phyloP scores from a whole-genome alignment of 2,113 vertebrate genomes.

The Acinonyx jubatus region DNA sequence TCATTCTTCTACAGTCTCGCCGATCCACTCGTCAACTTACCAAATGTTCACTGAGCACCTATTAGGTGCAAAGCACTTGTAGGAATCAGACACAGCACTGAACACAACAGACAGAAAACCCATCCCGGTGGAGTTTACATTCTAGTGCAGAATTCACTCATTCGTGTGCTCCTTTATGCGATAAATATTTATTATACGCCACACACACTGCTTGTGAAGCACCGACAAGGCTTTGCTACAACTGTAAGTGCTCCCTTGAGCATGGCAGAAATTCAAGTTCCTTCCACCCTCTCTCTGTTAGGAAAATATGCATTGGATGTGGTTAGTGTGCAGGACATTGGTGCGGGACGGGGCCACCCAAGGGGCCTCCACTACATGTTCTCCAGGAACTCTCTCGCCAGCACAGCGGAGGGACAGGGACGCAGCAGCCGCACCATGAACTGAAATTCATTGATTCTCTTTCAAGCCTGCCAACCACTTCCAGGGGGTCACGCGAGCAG shows the following conservation, averaged over 20 bases:
- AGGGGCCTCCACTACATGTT: not conserved
- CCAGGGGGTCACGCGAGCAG: not conserved
- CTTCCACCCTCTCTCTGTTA: not conserved
- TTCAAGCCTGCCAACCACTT: not conserved
- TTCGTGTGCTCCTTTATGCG: not conserved
- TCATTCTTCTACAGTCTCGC: not conserved
- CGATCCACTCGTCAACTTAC: not conserved
- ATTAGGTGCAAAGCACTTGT: not conserved
- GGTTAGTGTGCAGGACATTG: not conserved
- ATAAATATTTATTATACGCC: not conserved
- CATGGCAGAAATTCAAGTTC: not conserved
- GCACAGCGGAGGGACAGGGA: not conserved
- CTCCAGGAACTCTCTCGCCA: not conserved
- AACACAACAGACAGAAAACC: not conserved
- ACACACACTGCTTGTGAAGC: not conserved
- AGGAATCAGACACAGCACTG: not conserved
- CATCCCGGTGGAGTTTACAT: rapidly evolving
- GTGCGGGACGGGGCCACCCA: not conserved
- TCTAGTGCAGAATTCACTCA: rapidly evolving
- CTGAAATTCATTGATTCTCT: not conserved
- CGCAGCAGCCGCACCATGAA: not conserved
- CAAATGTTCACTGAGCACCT: no score
- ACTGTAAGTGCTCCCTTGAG: not conserved
- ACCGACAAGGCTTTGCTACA: rapidly evolving
- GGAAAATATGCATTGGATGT: no score